Evolutionary conservation across 1,140 invertebrate species (phyloP).

Genomic region (Melanaphis sacchari): DNA sequence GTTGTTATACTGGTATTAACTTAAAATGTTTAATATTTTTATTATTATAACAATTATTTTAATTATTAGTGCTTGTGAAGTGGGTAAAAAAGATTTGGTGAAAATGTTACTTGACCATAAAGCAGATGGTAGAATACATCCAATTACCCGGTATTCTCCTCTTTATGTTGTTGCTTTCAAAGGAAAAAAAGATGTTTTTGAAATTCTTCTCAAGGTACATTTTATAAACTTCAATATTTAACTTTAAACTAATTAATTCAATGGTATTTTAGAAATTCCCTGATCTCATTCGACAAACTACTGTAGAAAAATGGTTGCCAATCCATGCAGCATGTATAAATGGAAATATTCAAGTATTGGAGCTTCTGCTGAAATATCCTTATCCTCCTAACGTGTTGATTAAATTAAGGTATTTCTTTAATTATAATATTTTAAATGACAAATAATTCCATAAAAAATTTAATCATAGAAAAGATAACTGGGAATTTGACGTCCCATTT

Average conservation of each 20-base stretch:
- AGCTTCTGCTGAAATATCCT: slow-evolving; percentile 79
- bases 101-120: slow-evolving; percentile 79
- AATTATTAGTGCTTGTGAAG: slow-evolving; percentile 76
- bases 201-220: slow-evolving; percentile 72
- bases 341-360: slow-evolving; percentile 79
- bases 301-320: slow-evolving; percentile 91
- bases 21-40: neutral
- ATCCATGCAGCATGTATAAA: slow-evolving; percentile 92
- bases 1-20: slow-evolving; percentile 76
- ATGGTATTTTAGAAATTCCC: slow-evolving; percentile 69
- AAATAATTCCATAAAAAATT: slow-evolving; percentile 19
- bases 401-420: slow-evolving; percentile 69
- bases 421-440: slow-evolving; percentile 30
- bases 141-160: slow-evolving; percentile 89
- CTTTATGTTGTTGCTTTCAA: slow-evolving; percentile 90
- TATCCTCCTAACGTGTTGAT: slow-evolving; percentile 78
- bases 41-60: neutral
- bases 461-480: slow-evolving; percentile 74
- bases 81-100: slow-evolving; percentile 82
- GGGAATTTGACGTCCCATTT: slow-evolving; percentile 86
- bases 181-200: slow-evolving; percentile 81
- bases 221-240: slow-evolving; percentile 1
- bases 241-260: slow-evolving; percentile 26
- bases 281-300: slow-evolving; percentile 73
- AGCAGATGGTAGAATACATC: slow-evolving; percentile 85